Evolutionary conservation across 2,888 invertebrate species (phyloP).

Genomic region (Stenotaenia linearis): DNA sequence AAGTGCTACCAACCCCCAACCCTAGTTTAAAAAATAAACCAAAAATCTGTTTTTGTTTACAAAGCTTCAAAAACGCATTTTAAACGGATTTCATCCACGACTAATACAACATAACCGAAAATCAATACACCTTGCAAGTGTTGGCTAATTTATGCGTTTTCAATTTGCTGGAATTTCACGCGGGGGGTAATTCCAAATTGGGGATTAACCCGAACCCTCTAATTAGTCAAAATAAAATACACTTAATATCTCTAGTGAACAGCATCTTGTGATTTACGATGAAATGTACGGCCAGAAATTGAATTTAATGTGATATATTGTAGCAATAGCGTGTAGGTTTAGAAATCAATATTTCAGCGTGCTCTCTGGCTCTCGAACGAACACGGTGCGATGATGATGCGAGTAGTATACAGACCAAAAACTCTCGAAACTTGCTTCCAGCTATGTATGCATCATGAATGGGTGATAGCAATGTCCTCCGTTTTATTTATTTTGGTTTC

Average conservation of each 20-base stretch:
- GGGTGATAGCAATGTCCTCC: background rate
- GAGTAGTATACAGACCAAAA: background rate
- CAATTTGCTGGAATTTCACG: background rate
- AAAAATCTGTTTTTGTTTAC: too few relatives aligned
- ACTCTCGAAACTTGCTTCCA: background rate
- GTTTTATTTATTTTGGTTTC: background rate
- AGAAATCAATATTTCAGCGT: conserved; percentile 4
- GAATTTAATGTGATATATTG: conserved; percentile 19
- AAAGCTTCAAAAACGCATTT: background rate
- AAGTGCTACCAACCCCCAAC: background rate
- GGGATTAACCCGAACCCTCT: background rate
- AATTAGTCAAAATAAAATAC: background rate
- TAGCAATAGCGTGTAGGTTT: conserved; percentile 6
- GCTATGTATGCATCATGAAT: background rate
- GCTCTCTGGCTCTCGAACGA: background rate
- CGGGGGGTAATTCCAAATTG: background rate
- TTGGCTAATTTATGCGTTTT: background rate
- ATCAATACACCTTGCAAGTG: background rate
- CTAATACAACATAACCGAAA: background rate
- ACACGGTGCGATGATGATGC: background rate
- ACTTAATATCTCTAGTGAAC: background rate
- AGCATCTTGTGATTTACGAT: background rate
- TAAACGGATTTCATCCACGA: background rate
- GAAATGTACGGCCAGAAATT: background rate
- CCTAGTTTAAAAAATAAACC: background rate